Base-by-base conservation (phyloP, 2,797 vertebrate genomes). In the Sebastes hubbsi region DNA sequence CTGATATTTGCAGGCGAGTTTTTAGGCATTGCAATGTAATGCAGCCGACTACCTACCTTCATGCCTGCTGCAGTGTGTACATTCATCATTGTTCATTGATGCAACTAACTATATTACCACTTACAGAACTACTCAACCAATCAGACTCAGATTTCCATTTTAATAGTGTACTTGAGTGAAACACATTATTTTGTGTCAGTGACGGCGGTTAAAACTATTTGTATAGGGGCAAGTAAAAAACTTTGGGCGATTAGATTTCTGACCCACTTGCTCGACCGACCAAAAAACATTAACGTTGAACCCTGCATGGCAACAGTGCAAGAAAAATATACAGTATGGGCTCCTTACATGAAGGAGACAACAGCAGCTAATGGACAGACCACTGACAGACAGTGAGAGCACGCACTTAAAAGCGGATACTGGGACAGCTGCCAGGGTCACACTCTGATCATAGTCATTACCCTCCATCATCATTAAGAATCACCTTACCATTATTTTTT, bases 381-480 rank as follows among this genome's bases (percentile, higher is more conserved):
- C 60, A 65, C 67, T 69, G 68, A 80, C 70, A 32, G 32, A 82
- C 81, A 83, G 76, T 46, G 68, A 84, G 76, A 81, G 70, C 38
- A 27, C 58, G 49, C 81, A 82, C 79, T 87, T 88, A 85, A 91
- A 90, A 84, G 86, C 34, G n/a, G 74, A 88, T 84, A 81, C 87
- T 88, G 89, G 92, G 88, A 89, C 55, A 75, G 77, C 71, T 80
- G 94, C 92, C 90, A 91, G 87, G 87, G 81, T 88, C 85, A 87
- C 80, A 88, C 85, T 82, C 82, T 60, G 85, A 89, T 91, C 86
- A 87, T 82, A 92, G 91, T 93, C 87, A 94, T 94, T 93, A 90
- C 72, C 84, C 84, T 90, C 86, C 76, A 85, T 91, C 87, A 91
- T 88, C 89, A 88, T 88, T 91, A 86, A 75, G 74, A 86, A 83